phyloP scores from a whole-genome alignment of 2,113 vertebrate species.

The Cochlearius cochlearius region DNA sequence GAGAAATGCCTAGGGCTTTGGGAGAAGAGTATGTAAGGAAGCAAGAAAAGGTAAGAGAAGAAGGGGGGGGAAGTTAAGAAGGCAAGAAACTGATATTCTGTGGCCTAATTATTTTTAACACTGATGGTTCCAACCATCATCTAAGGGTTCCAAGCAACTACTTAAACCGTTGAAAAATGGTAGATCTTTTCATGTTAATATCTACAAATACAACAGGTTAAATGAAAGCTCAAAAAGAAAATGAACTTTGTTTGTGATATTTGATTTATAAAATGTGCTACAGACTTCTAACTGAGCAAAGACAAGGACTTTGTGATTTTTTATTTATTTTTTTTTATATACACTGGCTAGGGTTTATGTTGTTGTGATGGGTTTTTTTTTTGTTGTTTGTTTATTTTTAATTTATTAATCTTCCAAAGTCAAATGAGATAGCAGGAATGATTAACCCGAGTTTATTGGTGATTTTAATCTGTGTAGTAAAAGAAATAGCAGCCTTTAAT shows the following conservation, averaged over 20 bases:
- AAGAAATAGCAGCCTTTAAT: not conserved
- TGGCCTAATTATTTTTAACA: not conserved
- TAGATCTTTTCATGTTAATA: not conserved
- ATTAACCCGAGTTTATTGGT: not conserved
- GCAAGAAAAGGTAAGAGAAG: not conserved
- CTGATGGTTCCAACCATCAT: not conserved
- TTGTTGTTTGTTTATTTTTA: not conserved
- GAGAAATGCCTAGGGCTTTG: not conserved
- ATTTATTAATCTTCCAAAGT: not conserved
- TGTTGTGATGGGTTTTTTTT: not conserved
- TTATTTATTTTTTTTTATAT: not conserved
- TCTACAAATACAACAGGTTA: not conserved
- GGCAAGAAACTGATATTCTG: not conserved
- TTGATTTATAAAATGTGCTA: not conserved
- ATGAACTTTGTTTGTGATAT: not conserved
- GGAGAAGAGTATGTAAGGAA: not conserved
- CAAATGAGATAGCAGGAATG: not conserved
- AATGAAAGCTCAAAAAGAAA: not conserved
- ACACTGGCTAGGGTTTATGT: not conserved
- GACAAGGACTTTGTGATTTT: not conserved
- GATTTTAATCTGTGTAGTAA: not conserved
- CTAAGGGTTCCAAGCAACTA: not conserved
- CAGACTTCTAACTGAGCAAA: not conserved
- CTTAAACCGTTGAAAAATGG: not conserved
- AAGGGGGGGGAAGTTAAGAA: not conserved